phyloP scores from a whole-genome alignment of 2,888 invertebrate species.

The Metacarcinus magister region DNA sequence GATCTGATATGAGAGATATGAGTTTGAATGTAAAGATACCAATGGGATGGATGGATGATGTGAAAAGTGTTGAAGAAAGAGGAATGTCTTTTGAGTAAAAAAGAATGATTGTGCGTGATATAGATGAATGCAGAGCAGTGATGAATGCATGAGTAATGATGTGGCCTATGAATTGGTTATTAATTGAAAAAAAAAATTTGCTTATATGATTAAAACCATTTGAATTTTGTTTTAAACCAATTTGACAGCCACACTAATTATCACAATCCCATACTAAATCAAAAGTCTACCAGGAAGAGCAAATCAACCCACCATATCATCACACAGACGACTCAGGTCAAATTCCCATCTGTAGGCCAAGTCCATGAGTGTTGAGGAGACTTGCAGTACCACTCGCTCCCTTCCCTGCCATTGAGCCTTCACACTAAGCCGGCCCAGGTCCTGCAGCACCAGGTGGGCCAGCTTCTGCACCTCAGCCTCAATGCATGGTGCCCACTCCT shows the following conservation, averaged over 20 bases:
- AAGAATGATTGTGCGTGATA: too few relatives aligned
- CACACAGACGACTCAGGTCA: constrained; percentile 61
- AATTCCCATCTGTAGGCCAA: constrained; percentile 74
- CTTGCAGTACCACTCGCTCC: not conserved
- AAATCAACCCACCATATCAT: constrained; percentile 67
- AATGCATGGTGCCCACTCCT: constrained; percentile 74
- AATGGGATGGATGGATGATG: too few relatives aligned
- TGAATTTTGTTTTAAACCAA: not conserved
- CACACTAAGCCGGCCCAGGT: constrained; percentile 55
- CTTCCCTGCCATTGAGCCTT: constrained; percentile 2
- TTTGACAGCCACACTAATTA: not conserved
- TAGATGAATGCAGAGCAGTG: too few relatives aligned
- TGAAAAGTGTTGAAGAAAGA: too few relatives aligned
- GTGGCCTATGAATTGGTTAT: too few relatives aligned
- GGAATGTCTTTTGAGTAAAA: too few relatives aligned
- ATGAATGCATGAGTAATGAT: too few relatives aligned
- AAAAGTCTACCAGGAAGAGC: not conserved
- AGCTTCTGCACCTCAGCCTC: constrained; percentile 69
- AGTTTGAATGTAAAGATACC: too few relatives aligned
- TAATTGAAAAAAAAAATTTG: too few relatives aligned
- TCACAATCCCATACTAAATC: not conserved
- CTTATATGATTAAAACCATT: not conserved
- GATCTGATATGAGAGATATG: too few relatives aligned
- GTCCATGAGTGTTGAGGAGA: constrained; percentile 64
- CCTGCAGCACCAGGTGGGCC: constrained; percentile 58